Evolutionary conservation across 2,888 invertebrate species (phyloP).

Genomic region (Myopa tessellatipennis): DNA sequence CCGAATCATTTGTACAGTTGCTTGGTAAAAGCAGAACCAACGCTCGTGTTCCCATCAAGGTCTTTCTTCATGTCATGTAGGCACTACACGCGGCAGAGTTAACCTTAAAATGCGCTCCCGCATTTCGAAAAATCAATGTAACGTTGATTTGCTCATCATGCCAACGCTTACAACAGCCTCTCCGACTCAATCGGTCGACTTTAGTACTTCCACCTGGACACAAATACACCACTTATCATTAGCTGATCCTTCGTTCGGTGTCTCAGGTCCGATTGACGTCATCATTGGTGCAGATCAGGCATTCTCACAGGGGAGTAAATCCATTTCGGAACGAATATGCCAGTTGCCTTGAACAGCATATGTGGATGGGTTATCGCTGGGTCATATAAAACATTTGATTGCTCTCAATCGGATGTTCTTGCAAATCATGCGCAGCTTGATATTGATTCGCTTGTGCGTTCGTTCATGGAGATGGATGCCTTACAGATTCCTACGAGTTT

Average conservation of each 20-base stretch:
- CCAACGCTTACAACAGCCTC: constrained; percentile 26
- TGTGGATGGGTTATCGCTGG: constrained; percentile 45
- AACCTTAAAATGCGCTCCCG: too few relatives aligned
- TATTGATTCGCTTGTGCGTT: constrained; percentile 10
- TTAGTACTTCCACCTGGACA: constrained; percentile 30
- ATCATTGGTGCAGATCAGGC: constrained; percentile 42
- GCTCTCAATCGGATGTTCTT: not conserved
- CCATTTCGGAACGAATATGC: constrained; percentile 20
- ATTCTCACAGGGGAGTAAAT: constrained; percentile 38
- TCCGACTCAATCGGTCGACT: constrained; percentile 24
- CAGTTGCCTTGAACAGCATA: constrained; percentile 40
- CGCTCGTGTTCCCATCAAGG: too few relatives aligned
- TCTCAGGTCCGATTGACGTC: constrained; percentile 40
- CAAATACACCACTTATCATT: constrained; percentile 36
- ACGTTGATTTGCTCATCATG: too few relatives aligned
- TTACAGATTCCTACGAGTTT: not conserved
- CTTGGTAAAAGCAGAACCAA: too few relatives aligned
- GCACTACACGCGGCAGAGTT: too few relatives aligned
- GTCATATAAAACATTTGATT: constrained; percentile 11
- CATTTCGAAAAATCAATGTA: too few relatives aligned
- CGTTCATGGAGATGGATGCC: constrained; percentile 10
- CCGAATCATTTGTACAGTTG: too few relatives aligned
- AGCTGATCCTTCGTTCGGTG: constrained; percentile 43
- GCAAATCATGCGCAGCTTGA: constrained; percentile 18
- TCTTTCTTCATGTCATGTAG: too few relatives aligned